phyloP scores from a whole-genome alignment of 2,113 vertebrate species.

The Lophura nycthemera region DNA sequence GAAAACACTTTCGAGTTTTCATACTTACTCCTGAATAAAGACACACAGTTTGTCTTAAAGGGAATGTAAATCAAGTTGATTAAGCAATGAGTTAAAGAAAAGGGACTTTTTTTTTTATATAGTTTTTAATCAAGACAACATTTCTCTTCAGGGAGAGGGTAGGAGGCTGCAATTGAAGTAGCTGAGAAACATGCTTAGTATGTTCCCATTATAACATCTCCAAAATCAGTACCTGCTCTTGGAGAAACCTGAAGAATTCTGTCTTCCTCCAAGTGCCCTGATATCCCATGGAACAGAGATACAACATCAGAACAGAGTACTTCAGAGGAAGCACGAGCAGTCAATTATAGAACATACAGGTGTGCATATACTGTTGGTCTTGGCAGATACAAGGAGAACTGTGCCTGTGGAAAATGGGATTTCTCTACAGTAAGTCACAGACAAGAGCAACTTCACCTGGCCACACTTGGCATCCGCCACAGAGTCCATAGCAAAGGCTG shows the following conservation, averaged over 20 bases:
- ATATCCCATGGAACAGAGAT: neutral
- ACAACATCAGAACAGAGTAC: neutral
- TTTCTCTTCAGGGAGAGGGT: neutral
- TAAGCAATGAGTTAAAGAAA: neutral
- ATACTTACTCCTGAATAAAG: neutral
- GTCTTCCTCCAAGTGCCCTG: neutral
- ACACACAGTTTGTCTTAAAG: neutral
- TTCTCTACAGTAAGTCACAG: neutral
- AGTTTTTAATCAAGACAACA: neutral
- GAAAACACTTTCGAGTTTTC: neutral
- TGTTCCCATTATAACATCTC: neutral
- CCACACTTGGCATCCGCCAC: neutral
- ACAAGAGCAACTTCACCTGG: neutral
- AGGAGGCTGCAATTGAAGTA: neutral
- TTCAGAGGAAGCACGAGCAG: neutral
- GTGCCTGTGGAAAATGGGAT: neutral
- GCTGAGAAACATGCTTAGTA: neutral
- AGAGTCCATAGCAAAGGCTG: neutral
- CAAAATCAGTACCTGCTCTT: neutral
- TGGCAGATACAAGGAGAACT: neutral
- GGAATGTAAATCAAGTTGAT: neutral
- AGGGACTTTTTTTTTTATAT: neutral
- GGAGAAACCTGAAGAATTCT: neutral
- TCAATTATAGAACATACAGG: neutral
- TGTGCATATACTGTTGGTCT: fast-evolving